Evolutionary conservation across 2,888 invertebrate genomes (phyloP).

Genomic region (Smittia sp.): DNA sequence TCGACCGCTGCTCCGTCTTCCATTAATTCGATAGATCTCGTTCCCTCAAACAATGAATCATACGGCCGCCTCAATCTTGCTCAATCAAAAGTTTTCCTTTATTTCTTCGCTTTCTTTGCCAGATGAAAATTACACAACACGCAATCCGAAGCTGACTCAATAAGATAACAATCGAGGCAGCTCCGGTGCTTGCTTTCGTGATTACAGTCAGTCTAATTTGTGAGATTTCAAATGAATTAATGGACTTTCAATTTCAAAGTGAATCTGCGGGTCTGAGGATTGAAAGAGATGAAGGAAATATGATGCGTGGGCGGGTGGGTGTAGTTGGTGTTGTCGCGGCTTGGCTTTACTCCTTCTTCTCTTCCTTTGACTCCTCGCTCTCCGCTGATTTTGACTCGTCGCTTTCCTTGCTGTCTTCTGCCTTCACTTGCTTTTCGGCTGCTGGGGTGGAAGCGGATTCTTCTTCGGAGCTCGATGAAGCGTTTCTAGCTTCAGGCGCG

Average conservation of each 20-base stretch:
- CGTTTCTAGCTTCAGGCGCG: conserved; percentile 44
- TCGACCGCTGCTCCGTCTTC: no score
- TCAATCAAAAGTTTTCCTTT: background rate
- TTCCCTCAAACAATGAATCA: no score
- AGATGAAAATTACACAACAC: background rate
- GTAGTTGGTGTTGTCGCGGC: background rate
- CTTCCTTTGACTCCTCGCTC: conserved; percentile 45
- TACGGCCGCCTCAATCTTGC: no score
- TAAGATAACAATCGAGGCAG: no score
- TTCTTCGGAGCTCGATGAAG: conserved; percentile 43
- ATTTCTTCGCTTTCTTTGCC: background rate
- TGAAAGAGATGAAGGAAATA: background rate
- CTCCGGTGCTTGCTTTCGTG: no score
- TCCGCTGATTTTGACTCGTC: conserved; percentile 47
- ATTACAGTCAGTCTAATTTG: conserved; percentile 3
- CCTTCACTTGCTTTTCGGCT: conserved; percentile 43
- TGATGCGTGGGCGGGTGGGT: background rate
- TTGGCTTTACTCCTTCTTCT: background rate
- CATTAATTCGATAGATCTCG: no score
- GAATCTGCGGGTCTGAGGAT: no score
- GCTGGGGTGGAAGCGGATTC: conserved; percentile 42
- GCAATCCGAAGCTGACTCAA: background rate
- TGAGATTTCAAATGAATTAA: background rate
- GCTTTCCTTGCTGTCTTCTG: conserved; percentile 43
- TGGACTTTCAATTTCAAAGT: no score